Evolutionary conservation across 2,113 vertebrate species (phyloP), one percentile per base, ranked within the genome.

Genomic region (Sceloporus tristichus): DNA sequence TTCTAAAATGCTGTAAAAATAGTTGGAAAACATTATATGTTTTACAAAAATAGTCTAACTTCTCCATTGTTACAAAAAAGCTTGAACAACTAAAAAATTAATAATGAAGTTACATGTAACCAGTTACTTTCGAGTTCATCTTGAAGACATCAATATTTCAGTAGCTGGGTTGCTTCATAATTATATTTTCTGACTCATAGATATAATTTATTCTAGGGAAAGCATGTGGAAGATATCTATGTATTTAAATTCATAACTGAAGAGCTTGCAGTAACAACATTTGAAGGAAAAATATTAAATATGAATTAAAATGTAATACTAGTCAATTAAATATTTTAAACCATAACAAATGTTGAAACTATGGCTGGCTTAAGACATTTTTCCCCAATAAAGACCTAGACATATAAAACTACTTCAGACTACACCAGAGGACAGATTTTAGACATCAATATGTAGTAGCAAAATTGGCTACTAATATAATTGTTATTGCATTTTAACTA

Each of bases 271-370:
- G 68, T 84, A 84, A 84, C 19, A 84, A 84, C n/a, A 23, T 6
- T 34, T 83, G 68, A 83, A 83, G 42, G 16, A 71, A 54, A 74
- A 56, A 84, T 18, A 74, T 38, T 27, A 56, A 84, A 38, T 84
- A 56, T 53, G 9, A 40, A 73, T 84, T 84, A 73, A 84, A 53
- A 84, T 84, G 25, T 23, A 54, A 9, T 34, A n/a, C 68, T 71
- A 21, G 54, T 11, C 81, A 70, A 70, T 83, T 83, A 83, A 53
- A 71, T n/a, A 19, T 29, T 11, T 62, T 54, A 71, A 83, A 71
- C 6, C 66, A 83, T 71, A 83, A 53, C 42, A 83, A 71, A 83
- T 83, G 40, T 54, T 82, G 27, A 82, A 40, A 40, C 34, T 25
- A 71, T 9, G 70, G 16, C 66, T 83, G 38, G 81, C 40, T 71